Conservation (phyloP, 2,888 invertebrate genomes). For the Cataglyphis albicans region DNA sequence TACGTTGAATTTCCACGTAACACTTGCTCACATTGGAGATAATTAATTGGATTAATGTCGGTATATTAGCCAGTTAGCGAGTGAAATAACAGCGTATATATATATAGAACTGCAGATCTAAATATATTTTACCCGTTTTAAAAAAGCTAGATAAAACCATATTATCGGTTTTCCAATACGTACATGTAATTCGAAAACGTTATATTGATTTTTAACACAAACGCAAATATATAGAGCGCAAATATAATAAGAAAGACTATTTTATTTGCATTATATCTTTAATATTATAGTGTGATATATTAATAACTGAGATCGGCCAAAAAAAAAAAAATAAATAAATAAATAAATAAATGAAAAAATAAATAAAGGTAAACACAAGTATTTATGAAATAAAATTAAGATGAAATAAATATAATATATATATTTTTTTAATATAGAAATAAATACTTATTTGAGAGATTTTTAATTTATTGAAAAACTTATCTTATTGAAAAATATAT, state of each 20-base stretch:
- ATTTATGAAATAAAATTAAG: background rate
- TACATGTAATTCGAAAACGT: conserved; percentile 4
- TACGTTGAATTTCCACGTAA: conserved; percentile 56
- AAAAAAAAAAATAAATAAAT: background rate
- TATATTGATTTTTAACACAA: background rate
- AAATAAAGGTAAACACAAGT: background rate
- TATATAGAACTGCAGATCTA: background rate
- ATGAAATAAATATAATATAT: conserved; percentile 11
- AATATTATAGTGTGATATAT: background rate
- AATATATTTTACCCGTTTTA: background rate
- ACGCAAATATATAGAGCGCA: background rate
- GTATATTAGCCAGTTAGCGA: conserved; percentile 25
- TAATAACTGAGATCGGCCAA: too few relatives aligned
- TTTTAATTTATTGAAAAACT: background rate
- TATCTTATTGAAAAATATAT: conserved; percentile 11
- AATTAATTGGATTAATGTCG: conserved; percentile 45
- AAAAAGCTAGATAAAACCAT: background rate
- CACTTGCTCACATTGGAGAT: conserved; percentile 39
- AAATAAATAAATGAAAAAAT: background rate
- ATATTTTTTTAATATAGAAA: too few relatives aligned
- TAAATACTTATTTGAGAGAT: background rate
- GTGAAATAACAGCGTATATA: conserved; percentile 26
- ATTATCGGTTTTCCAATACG: background rate
- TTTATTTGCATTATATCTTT: background rate
- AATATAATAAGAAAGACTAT: background rate